Base-by-base conservation (phyloP, 2,113 vertebrate species). In the Butorides virescens region DNA sequence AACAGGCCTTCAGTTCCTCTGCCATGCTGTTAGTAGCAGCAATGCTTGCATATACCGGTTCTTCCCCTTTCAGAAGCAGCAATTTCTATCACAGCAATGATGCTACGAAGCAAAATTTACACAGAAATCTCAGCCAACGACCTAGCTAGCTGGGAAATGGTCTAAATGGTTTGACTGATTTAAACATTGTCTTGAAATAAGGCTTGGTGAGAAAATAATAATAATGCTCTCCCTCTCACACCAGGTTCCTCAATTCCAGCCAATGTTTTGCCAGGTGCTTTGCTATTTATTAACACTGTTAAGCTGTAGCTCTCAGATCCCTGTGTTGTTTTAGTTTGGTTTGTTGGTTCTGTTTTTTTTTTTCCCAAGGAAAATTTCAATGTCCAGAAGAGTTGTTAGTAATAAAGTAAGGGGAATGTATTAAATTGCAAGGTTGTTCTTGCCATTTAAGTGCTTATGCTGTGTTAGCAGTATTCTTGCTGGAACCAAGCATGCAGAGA, bases 201-300 rank as follows among this genome's bases (percentile, higher is more conserved):
- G 39, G 15, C 5, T 53, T 49, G 15, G 46, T 73, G 37, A 85
- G 55, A 91, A 96, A 90, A 88, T 37, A 79, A 15, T 49, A 78
- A 56, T 39, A 56, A 75, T 13, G 21, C 37, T 62, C 36, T 1
- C 44, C 0, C 4, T 0, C 58, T 5, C 70, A 26, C 17, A 16
- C 9, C 19, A 23, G 32, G 71, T 80, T 83, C 61, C 3, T 15
- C 27, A 44, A 9, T 70, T 90, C 21, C 50, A 78, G 61, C 16
- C 39, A 63, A 8, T 71, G 75, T 93, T 96, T 90, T 94, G 71
- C 46, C 88, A 90, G 86, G 65, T 93, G 92, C 52, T 92, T 93
- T 85, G 36, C 32, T 94, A n/a, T 90, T 87, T 75, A 74, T 93
- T 88, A 84, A 61, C 65, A 75, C 27, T 53, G 30, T 9, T 75